phyloP scores from a whole-genome alignment of 1,140 invertebrate species.

The Aphelenchoides fujianensis region DNA sequence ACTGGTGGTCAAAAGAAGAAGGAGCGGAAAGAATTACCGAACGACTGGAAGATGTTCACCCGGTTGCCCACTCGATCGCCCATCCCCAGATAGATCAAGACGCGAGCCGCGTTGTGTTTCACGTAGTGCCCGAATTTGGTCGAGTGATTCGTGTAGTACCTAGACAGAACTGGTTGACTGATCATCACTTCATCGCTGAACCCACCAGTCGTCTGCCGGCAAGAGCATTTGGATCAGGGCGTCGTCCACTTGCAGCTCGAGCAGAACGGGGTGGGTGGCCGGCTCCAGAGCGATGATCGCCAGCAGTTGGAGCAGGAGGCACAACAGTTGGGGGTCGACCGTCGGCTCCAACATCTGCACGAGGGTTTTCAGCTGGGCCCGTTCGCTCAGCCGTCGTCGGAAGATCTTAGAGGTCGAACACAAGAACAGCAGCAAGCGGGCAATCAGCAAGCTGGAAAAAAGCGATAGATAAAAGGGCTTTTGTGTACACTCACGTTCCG shows the following conservation, averaged over 20 bases:
- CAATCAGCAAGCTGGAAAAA: conserved; percentile 64
- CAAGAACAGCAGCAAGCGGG: conserved; percentile 70
- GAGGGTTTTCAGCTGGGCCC: conserved; percentile 53
- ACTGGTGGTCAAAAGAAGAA: no score
- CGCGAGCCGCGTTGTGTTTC: conserved; percentile 72
- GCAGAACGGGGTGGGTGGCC: conserved; percentile 66
- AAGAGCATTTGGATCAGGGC: conserved; percentile 71
- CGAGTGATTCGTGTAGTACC: conserved; percentile 73
- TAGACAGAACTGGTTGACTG: no score
- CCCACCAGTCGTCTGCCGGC: conserved; percentile 71
- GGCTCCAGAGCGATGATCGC: conserved; percentile 70
- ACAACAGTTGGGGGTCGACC: conserved; percentile 69
- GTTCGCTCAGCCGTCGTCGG: conserved; percentile 48
- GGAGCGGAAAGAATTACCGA: no score
- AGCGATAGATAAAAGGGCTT: neutral
- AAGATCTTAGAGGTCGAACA: conserved; percentile 65
- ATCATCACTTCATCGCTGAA: conserved; percentile 12
- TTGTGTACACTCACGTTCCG: conserved; percentile 64
- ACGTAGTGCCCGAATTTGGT: conserved; percentile 73
- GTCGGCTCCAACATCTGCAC: conserved; percentile 57
- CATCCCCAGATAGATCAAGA: conserved; percentile 69
- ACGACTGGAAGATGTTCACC: conserved; percentile 67
- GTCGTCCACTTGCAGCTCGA: conserved; percentile 70
- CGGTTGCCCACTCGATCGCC: conserved; percentile 66
- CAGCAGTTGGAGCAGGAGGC: conserved; percentile 71